Evolutionary conservation across 2,113 vertebrate species (phyloP), one percentile per base, ranked within the genome.

Genomic region (Thalassarche chlororhynchos): DNA sequence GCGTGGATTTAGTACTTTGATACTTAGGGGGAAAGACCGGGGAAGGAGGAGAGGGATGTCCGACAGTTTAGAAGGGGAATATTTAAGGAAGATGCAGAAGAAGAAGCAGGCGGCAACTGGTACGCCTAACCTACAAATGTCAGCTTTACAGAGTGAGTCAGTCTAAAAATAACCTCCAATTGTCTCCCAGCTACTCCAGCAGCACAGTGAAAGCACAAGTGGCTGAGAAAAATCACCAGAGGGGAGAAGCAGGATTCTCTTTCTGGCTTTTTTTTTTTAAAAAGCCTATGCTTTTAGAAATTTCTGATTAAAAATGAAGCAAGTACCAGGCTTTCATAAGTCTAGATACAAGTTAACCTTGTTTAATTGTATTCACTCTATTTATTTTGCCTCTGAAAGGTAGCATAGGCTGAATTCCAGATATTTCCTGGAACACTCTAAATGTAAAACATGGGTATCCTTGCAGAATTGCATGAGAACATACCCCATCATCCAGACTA

Each of bases 41-140:
- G 58, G 54, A 85, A 94, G 54, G 62, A 72, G 54, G 66, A 83
- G 24, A 36, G 34, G 36, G 55, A 31, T 49, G 36, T 61, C 93
- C 87, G 25, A 77, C 68, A 87, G 89, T 90, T 98, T 95, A 68
- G 89, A 96, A 94, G 82, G 77, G 84, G 70, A 89, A 88, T 95
- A 90, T 29, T 97, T 95, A 97, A 96, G 92, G 78, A 57, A 98
- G 85, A 97, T 54, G 71, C 60, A 72, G 81, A 55, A 82, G 82
- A 51, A 94, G 72, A 52, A 91, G 77, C 91, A 98, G 96, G 84
- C 51, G 3, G 90, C 90, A 93, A 97, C 95, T 97, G 95, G 97
- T 91, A 91, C 11, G 92, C 93, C 96, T 97, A 97, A 97, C 96
- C 96, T 98, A 96, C 95, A 97, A 98, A 98, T 97, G 98, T 97